Conservation (phyloP, 2,113 vertebrate species). For the Tetrao urogallus region DNA sequence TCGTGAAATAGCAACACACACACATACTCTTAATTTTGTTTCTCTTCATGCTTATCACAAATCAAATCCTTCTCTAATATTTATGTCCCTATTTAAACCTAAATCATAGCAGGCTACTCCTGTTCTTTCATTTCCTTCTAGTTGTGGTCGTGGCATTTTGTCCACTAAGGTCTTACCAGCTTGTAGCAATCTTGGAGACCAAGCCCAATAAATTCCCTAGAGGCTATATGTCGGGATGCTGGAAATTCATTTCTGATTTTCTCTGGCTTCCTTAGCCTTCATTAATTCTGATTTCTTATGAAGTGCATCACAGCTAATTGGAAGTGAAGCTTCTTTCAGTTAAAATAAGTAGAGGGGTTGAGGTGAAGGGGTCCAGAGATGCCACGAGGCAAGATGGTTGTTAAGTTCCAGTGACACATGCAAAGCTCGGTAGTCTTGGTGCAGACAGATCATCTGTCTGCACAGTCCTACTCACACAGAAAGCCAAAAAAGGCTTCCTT, state of each 20-base stretch:
- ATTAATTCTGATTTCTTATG: conserved; percentile 64
- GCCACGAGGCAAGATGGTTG: not conserved
- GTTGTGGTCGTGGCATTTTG: conserved; percentile 10
- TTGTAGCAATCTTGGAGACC: conserved; percentile 22
- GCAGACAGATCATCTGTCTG: not conserved
- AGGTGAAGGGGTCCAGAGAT: conserved; percentile 27
- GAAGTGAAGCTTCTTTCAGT: conserved; percentile 67
- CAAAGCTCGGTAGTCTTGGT: not conserved
- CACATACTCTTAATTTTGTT: conserved; percentile 39
- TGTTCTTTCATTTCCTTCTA: conserved; percentile 19
- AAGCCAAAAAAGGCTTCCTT: not conserved
- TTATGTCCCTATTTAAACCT: conserved; percentile 55
- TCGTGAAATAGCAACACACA: conserved; percentile 49
- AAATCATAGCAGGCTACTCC: conserved; percentile 7
- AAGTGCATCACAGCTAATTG: conserved; percentile 65
- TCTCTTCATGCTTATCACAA: conserved; percentile 37
- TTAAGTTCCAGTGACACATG: not conserved
- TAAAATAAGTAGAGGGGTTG: conserved; percentile 40
- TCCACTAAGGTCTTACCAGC: conserved; percentile 6
- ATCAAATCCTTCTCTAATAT: conserved; percentile 40
- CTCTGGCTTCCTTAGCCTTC: conserved; percentile 50
- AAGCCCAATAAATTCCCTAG: conserved; percentile 17
- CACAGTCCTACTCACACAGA: not conserved
- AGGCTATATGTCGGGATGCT: not conserved
- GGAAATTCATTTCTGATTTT: conserved; percentile 54